Percentiles rank a stretch among this genome's conserved stretches.
These are phyloP conservation scores for Bombus sibiricus DNA, from an alignment of 1,140 invertebrate genomes.

Conservation along the genomic window DNA sequence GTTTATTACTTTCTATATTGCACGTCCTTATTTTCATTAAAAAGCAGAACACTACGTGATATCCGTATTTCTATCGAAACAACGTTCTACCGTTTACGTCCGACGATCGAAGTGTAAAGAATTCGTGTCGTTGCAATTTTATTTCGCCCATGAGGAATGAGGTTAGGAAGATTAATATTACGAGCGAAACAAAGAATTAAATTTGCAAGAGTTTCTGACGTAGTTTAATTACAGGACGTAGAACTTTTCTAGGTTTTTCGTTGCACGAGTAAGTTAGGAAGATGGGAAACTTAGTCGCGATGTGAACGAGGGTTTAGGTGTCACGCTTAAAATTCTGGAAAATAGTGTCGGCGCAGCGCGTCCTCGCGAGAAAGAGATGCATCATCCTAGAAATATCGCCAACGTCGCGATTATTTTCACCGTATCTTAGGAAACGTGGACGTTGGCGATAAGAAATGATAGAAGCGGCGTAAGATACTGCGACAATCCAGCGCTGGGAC, in stretches of 20 bases:
- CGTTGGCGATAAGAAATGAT: constrained; percentile 40
- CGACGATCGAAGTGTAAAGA: not conserved
- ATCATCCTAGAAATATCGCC: constrained; percentile 62
- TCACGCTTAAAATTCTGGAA: not conserved
- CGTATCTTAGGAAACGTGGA: constrained; percentile 11
- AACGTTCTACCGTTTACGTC: no score
- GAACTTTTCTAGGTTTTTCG: not conserved
- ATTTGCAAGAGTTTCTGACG: not conserved
- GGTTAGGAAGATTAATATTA: not conserved
- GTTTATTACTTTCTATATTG: no score
- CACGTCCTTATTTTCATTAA: no score
- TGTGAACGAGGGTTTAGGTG: constrained; percentile 33
- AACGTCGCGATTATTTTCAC: constrained; percentile 45
- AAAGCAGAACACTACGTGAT: no score
- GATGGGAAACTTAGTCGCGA: not conserved
- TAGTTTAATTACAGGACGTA: not conserved
- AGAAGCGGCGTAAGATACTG: constrained; percentile 32
- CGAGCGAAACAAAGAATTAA: not conserved
- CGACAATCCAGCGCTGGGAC: not conserved
- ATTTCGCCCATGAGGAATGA: not conserved
- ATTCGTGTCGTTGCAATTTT: not conserved
- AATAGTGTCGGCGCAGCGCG: constrained; percentile 54
- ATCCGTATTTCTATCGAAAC: no score
- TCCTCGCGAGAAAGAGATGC: constrained; percentile 50
- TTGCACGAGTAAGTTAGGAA: not conserved